Percentiles rank a stretch among this genome's conserved stretches.
These are phyloP conservation scores for Mycalesis mineus DNA, from an alignment of 2,888 invertebrate genomes.

Conservation along the genomic window DNA sequence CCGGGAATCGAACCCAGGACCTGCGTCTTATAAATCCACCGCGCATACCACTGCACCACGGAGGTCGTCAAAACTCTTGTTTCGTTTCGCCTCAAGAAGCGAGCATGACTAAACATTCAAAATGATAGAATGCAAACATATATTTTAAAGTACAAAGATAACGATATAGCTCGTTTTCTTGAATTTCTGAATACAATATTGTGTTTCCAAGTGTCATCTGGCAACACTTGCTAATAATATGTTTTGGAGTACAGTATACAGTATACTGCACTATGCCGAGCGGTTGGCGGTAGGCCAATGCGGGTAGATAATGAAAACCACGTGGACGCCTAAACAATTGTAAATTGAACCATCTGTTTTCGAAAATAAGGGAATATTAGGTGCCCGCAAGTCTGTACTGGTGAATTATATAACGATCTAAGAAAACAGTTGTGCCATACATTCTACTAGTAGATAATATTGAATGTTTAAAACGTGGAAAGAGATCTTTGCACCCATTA, in stretches of 20 bases:
- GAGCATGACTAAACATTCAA: too few relatives aligned
- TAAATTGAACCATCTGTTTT: slow-evolving; percentile 18
- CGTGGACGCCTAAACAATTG: slow-evolving; percentile 29
- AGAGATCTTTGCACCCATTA: too few relatives aligned
- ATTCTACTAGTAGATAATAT: too few relatives aligned
- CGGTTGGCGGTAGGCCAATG: slow-evolving; percentile 28
- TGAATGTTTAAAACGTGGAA: too few relatives aligned
- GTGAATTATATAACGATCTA: background rate
- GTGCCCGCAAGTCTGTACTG: background rate
- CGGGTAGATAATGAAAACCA: slow-evolving; percentile 35
- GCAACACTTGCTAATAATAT: slow-evolving; percentile 30
- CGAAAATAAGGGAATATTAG: background rate
- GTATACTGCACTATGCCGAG: slow-evolving; percentile 23
- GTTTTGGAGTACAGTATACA: slow-evolving; percentile 25
- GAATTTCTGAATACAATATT: background rate
- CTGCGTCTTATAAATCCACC: too few relatives aligned
- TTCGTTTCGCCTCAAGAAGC: too few relatives aligned
- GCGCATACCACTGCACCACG: too few relatives aligned
- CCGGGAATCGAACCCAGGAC: too few relatives aligned
- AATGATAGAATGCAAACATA: too few relatives aligned
- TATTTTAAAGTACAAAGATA: too few relatives aligned
- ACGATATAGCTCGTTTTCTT: background rate
- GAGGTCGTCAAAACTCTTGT: too few relatives aligned
- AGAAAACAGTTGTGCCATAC: too few relatives aligned
- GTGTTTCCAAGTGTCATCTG: slow-evolving; percentile 27